phyloP scores from a whole-genome alignment of 2,797 vertebrate genomes.

The Ctenochaetus hawaiiensis region DNA sequence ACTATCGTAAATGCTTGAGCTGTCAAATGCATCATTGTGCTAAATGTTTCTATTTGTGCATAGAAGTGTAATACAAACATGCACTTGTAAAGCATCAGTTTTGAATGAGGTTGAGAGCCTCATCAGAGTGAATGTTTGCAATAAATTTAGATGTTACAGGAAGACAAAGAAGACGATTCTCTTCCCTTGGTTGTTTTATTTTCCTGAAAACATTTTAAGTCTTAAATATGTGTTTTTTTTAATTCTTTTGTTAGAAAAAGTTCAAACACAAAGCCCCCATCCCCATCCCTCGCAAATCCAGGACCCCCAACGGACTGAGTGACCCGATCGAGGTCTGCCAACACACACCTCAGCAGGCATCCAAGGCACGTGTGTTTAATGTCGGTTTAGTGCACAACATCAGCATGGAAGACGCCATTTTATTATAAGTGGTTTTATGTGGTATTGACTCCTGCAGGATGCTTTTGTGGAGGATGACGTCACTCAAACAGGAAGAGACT shows the following conservation, averaged over 20 bases:
- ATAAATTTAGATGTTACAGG: not conserved
- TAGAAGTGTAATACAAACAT: too few species aligned
- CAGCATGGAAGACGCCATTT: too few species aligned
- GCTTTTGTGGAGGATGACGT: constrained; percentile 39
- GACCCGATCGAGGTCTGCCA: not conserved
- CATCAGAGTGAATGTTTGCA: not conserved
- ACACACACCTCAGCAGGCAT: constrained; percentile 9
- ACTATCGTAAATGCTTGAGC: not conserved
- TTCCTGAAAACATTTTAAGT: not conserved
- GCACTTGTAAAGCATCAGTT: too few species aligned
- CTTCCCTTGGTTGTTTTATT: not conserved
- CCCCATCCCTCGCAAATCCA: constrained; percentile 5
- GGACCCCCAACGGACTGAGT: not conserved
- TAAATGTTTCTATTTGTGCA: not conserved
- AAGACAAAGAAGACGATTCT: not conserved
- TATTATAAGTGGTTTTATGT: not conserved
- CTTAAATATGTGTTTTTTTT: not conserved
- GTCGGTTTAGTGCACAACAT: not conserved
- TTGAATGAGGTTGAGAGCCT: not conserved
- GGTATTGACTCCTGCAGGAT: constrained; percentile 32
- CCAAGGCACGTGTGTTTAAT: constrained; percentile 20
- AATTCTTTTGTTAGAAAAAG: constrained; percentile 44
- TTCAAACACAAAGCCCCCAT: constrained; percentile 21
- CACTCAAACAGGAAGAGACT: constrained; percentile 5
- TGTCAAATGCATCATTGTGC: not conserved